Evolutionary conservation across 1,140 invertebrate genomes (phyloP), one percentile per base, ranked within the genome.

Genomic region (Penaeus vannamei): DNA sequence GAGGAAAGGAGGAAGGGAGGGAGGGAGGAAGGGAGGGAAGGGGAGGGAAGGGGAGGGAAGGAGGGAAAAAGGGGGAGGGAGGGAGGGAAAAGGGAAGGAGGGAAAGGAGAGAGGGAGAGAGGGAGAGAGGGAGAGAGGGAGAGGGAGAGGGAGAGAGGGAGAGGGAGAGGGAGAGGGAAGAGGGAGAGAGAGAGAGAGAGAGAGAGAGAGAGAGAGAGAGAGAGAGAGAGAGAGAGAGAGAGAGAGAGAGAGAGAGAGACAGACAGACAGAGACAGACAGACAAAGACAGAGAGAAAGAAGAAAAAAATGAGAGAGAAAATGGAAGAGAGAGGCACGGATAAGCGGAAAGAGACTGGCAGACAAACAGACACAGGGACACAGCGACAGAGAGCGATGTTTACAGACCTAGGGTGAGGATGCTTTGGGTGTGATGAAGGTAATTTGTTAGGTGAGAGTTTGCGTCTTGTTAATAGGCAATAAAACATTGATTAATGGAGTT

Each of bases 201-300:
- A 10, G 26, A 17, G 22, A 29, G 60, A 17, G 46, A 8, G 60
- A 26, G 60, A 23, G 60, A 7, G 23, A 29, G 19, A 61, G 36
- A 29, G 22, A 83, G 10, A 8, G 12, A 83, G n/a, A 62, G 32
- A 61, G 81, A 62, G 81, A 83, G 46, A 46, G 46, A 59, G 81
- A 61, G 81, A 61, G 81, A 83, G 59, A 61, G 29, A 83, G 81
- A 60, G 23, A 83, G 23, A 61, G 53, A 61, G 23, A 61, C 32
- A 81, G 42, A 81, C 32, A 81, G 79, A n/a, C 0, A 81, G 14
- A 81, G 42, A 42, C 0, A 53, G 79, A n/a, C 5, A 72, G n/a
- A n/a, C 2, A 36, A 5, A 36, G 36, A 36, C 2, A 36, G 36
- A 36, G 36, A 36, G 36, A 36, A 5, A 36, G 36, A 36, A 5